Evolutionary conservation across 2,113 vertebrate species (phyloP).

Genomic region (Anthoscopus minutus): DNA sequence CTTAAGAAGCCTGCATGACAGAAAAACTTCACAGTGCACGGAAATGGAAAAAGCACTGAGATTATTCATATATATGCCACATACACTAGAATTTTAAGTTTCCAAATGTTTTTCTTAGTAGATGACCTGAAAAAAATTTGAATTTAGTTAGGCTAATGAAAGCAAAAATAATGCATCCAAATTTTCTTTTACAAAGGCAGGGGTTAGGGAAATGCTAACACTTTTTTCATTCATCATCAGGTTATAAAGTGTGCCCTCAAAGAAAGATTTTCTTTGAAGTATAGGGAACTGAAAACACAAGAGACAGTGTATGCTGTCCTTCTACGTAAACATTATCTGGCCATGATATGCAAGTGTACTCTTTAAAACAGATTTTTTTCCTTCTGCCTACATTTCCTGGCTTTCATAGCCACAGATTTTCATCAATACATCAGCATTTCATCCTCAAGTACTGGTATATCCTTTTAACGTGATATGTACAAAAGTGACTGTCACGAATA

Average conservation of each 20-base stretch:
- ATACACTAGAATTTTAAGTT: slow-evolving; percentile 17
- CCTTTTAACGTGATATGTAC: neutral
- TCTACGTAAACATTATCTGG: slow-evolving; percentile 51
- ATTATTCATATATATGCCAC: neutral
- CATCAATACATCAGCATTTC: neutral
- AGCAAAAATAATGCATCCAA: neutral
- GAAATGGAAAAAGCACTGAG: neutral
- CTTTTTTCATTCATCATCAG: slow-evolving; percentile 50
- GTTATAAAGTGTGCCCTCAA: slow-evolving; percentile 50
- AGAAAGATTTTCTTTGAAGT: slow-evolving; percentile 68
- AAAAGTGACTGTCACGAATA: neutral
- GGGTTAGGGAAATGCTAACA: slow-evolving; percentile 23
- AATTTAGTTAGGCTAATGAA: neutral
- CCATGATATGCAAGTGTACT: slow-evolving; percentile 40
- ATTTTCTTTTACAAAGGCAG: neutral
- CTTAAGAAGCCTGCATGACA: neutral
- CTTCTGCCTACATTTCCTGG: slow-evolving; percentile 20
- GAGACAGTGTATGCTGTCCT: slow-evolving; percentile 36
- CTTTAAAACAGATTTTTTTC: slow-evolving; percentile 24
- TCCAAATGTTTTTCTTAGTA: neutral
- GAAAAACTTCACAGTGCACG: neutral
- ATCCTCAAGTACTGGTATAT: neutral
- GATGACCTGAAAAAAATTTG: neutral
- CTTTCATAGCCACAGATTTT: slow-evolving; percentile 14
- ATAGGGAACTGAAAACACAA: slow-evolving; percentile 56